phyloP scores from a whole-genome alignment of 2,797 vertebrate species.

The Malacoraja senta region DNA sequence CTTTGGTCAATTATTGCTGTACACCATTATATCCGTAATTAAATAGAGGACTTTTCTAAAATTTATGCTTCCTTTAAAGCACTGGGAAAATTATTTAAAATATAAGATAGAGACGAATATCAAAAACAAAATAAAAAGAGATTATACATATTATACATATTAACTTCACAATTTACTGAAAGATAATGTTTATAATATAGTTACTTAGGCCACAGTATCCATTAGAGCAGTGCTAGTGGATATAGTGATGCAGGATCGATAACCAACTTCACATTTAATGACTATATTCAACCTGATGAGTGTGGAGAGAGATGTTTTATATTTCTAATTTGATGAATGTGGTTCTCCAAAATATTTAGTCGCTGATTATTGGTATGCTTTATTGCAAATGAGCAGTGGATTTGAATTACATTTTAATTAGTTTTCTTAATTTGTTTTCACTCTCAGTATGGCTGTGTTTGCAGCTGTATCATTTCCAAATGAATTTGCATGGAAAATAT shows the following conservation, averaged over 20 bases:
- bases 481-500: background rate
- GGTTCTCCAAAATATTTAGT: background rate
- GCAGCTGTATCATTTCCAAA: background rate
- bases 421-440: background rate
- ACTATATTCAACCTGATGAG: background rate
- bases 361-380: background rate
- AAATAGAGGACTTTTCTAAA: background rate
- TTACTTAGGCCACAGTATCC: background rate
- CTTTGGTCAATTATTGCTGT: background rate
- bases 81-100: background rate
- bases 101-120: background rate
- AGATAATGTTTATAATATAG: background rate
- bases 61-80: background rate
- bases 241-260: background rate
- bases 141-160: background rate
- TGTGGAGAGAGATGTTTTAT: background rate
- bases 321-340: background rate
- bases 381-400: background rate
- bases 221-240: background rate
- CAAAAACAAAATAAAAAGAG: background rate
- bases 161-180: background rate
- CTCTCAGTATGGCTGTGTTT: background rate
- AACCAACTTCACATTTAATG: background rate
- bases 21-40: background rate
- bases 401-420: slow-evolving; percentile 27